phyloP scores from a whole-genome alignment of 2,113 vertebrate species.

The Pygoscelis antarcticus region DNA sequence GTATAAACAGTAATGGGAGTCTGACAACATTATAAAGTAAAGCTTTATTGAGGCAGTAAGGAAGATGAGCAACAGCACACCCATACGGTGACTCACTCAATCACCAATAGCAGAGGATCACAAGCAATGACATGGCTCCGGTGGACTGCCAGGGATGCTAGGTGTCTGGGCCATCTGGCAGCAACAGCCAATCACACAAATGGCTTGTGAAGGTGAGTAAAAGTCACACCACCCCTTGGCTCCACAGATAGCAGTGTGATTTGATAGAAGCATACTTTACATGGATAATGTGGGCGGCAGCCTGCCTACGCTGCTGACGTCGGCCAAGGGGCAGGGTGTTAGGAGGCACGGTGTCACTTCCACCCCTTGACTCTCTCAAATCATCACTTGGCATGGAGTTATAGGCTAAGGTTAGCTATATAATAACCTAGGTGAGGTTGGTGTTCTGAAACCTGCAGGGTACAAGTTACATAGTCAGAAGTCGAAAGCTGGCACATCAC shows the following conservation, averaged over 20 bases:
- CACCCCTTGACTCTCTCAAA: neutral
- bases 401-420: neutral
- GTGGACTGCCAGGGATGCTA: neutral
- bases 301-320: fast-evolving
- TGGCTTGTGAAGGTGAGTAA: fast-evolving
- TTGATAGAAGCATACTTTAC: neutral
- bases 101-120: neutral
- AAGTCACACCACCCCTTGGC: neutral
- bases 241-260: fast-evolving
- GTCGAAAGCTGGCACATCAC: fast-evolving
- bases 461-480: neutral
- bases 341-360: neutral
- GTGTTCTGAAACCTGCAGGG: neutral
- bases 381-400: neutral
- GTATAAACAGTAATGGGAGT: neutral
- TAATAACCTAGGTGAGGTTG: neutral
- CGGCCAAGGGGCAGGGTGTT: neutral
- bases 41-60: neutral
- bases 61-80: neutral
- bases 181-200: neutral
- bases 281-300: fast-evolving
- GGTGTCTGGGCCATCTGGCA: neutral
- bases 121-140: fast-evolving
- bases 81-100: neutral
- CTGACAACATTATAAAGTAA: neutral